Conservation (phyloP, 1,140 invertebrate genomes). For the Nylanderia fulva region DNA sequence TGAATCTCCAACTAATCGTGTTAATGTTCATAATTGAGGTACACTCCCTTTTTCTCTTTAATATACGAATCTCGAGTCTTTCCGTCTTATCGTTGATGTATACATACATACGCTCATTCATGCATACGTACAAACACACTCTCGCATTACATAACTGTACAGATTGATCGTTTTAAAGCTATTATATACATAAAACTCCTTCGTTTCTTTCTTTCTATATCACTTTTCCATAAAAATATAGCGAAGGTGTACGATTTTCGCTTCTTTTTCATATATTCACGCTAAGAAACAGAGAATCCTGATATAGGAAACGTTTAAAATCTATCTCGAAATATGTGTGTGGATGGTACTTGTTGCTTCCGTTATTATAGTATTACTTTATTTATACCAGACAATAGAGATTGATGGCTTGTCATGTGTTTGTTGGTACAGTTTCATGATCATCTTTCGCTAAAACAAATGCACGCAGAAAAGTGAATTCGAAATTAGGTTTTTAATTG, state of each 20-base stretch:
- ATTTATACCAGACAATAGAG: neutral
- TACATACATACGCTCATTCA: neutral
- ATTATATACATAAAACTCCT: conserved; percentile 55
- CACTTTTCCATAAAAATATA: conserved; percentile 56
- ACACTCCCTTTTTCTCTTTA: conserved; percentile 19
- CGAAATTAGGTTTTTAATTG: conserved; percentile 3
- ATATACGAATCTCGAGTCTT: conserved; percentile 19
- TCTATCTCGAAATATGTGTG: conserved; percentile 11
- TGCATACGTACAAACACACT: conserved; percentile 46
- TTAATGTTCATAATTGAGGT: conserved; percentile 39
- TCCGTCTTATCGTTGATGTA: conserved; percentile 3
- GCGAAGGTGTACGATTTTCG: conserved; percentile 41
- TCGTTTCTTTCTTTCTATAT: conserved; percentile 33
- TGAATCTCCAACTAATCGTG: conserved; percentile 47
- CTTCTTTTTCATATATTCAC: conserved; percentile 22
- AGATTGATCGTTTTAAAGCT: conserved; percentile 54
- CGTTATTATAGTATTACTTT: conserved; percentile 13
- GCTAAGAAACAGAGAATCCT: conserved; percentile 34
- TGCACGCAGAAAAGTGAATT: conserved; percentile 2
- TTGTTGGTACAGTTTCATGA: neutral
- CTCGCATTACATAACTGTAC: conserved; percentile 49
- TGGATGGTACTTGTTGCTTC: conserved; percentile 22
- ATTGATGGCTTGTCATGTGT: neutral
- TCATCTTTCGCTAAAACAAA: neutral
- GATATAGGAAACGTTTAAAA: conserved; percentile 14